Base-by-base conservation (phyloP, 92 coral and sea anemone species). In the Virgularia gustaviana region DNA sequence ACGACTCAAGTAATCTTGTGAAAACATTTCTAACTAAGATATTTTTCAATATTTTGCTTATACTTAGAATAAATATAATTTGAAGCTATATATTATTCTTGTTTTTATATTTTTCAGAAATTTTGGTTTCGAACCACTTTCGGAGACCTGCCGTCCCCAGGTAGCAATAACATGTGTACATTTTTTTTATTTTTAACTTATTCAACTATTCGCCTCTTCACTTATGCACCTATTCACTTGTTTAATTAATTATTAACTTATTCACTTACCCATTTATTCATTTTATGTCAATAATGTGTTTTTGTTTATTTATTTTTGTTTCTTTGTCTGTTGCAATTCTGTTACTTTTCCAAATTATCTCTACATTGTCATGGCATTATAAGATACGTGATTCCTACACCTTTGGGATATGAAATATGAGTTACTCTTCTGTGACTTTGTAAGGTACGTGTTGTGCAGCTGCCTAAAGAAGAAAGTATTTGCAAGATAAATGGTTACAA, bases 401-500 rank as follows among this genome's bases (percentile, higher is more conserved):
- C n/a, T n/a, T n/a, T n/a, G n/a, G n/a, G n/a, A n/a, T n/a, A n/a
- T n/a, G n/a, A n/a, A n/a, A n/a, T n/a, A n/a, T n/a, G n/a, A n/a
- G n/a, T n/a, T n/a, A n/a, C n/a, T n/a, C n/a, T n/a, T n/a, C n/a
- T n/a, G n/a, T n/a, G n/a, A n/a, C n/a, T n/a, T n/a, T n/a, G n/a
- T n/a, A n/a, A 90, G 96, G 79, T 83, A 36, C 79, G 95, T 39
- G 85, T 90, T 6, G 78, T 88, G 27, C 79, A 85, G 54, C 67
- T 90, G 31, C 96, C 96, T 19, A 55, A 59, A 0, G 52, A 76
- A 2, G 92, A 83, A 30, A 78, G 88, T 41, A 55, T 80, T 18
- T 90, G 96, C 70, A 87, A 92, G 37, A 75, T 90, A 38, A 66
- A 78, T 43, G 87, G 95, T 23, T 79, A 88, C 57, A 90, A 90